Percentiles rank a stretch among this genome's conserved stretches.
These are phyloP conservation scores for Leptodactylus fallax DNA, from an alignment of 2,797 vertebrate genomes.

Conservation along the genomic window DNA sequence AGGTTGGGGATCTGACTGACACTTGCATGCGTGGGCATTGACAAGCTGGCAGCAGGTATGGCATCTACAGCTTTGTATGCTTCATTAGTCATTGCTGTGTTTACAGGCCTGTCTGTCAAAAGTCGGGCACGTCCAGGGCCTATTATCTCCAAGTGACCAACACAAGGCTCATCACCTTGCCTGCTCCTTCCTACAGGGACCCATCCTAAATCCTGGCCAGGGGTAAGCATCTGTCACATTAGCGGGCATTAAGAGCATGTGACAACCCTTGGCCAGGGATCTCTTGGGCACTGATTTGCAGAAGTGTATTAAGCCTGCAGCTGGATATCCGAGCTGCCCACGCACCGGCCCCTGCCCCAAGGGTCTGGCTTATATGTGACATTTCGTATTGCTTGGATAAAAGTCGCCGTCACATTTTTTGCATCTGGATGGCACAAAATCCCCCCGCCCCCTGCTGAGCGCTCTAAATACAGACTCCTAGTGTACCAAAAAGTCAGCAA, in stretches of 20 bases:
- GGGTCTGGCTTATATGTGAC: neutral
- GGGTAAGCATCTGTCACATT: slow-evolving; percentile 13
- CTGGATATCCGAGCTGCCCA: slow-evolving; percentile 2
- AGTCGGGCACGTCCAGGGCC: neutral
- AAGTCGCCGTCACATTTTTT: neutral
- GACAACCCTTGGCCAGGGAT: neutral
- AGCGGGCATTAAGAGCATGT: neutral
- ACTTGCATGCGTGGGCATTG: slow-evolving; percentile 4
- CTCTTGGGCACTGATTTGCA: neutral
- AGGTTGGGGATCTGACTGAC: neutral
- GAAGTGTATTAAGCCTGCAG: slow-evolving; percentile 1
- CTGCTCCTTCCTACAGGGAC: neutral
- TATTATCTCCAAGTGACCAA: slow-evolving; percentile 18
- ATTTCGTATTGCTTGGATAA: neutral
- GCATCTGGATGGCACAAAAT: neutral
- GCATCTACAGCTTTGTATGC: neutral
- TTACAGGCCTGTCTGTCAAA: neutral
- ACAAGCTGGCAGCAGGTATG: slow-evolving; percentile 46
- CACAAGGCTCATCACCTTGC: neutral
- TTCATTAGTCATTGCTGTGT: neutral
- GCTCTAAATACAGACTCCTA: neutral
- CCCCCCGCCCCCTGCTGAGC: neutral
- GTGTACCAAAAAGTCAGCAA: neutral
- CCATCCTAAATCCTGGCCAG: slow-evolving; percentile 25
- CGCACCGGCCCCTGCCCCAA: neutral